Evolutionary conservation across 2,113 vertebrate genomes (phyloP).

Genomic region (Hypanus sabinus): DNA sequence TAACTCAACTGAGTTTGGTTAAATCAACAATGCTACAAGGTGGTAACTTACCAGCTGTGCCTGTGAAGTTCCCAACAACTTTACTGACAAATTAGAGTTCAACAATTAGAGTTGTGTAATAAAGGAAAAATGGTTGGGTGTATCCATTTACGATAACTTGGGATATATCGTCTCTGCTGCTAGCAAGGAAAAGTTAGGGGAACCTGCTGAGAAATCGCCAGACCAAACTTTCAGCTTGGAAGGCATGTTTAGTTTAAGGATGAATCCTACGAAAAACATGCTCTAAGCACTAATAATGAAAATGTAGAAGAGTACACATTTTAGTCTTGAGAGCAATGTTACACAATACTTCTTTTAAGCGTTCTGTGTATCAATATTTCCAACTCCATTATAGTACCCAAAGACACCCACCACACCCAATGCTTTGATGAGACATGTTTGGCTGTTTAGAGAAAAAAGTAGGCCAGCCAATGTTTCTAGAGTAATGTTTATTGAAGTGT

Average conservation of each 20-base stretch:
- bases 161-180: not conserved
- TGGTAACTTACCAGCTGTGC: not conserved
- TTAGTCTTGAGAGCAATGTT: not conserved
- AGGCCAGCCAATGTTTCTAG: not conserved
- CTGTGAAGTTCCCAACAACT: not conserved
- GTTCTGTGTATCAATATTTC: not conserved
- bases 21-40: not conserved
- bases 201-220: not conserved
- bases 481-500: not conserved
- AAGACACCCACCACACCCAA: not conserved
- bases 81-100: not conserved
- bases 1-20: not conserved
- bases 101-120: not conserved
- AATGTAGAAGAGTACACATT: not conserved
- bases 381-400: no score
- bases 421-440: not conserved
- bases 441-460: not conserved
- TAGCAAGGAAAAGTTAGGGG: not conserved
- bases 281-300: not conserved
- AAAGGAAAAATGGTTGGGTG: not conserved
- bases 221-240: not conserved
- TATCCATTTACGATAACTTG: not conserved
- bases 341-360: not conserved
- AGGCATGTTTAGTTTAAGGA: not conserved
- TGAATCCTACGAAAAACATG: not conserved